These are phyloP conservation scores for Aurelia coerulea DNA, from an alignment of 30 jellyfish, hydroid and myxozoan genomes.

Conservation along the genomic window DNA sequence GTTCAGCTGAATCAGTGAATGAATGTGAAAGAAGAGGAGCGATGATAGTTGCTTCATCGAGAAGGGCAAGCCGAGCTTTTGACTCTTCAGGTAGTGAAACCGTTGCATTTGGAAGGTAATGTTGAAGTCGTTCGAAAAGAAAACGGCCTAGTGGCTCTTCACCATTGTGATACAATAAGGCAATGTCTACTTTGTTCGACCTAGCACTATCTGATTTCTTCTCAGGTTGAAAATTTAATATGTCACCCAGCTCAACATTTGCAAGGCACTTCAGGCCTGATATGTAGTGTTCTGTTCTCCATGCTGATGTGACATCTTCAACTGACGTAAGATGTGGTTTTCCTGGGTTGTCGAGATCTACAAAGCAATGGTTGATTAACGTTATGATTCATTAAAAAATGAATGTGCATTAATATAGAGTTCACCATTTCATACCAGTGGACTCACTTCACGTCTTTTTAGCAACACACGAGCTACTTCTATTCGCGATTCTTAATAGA, in stretches of 20 bases:
- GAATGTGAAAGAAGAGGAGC: constrained; percentile 77
- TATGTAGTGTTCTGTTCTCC: constrained; percentile 59
- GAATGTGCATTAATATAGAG: too few relatives aligned
- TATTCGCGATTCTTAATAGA: too few relatives aligned
- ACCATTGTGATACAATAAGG: constrained; percentile 54
- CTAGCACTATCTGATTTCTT: not conserved
- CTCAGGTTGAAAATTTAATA: not conserved
- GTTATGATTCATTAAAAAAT: too few relatives aligned
- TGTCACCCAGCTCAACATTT: constrained; percentile 32
- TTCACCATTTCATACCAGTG: too few relatives aligned
- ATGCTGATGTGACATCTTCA: constrained; percentile 46
- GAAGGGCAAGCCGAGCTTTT: constrained; percentile 60
- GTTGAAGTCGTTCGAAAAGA: constrained; percentile 36
- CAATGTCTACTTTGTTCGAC: constrained; percentile 48
- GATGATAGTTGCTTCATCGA: constrained; percentile 71
- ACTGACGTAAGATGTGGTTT: not conserved
- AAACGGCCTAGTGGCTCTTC: constrained; percentile 29
- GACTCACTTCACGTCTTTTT: too few relatives aligned
- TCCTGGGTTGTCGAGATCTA: constrained; percentile 23
- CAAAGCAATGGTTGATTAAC: too few relatives aligned
- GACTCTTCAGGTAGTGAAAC: constrained; percentile 61
- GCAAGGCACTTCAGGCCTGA: constrained; percentile 48
- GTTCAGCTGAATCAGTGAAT: constrained; percentile 50
- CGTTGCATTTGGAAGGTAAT: constrained; percentile 42
- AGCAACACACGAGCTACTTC: too few relatives aligned